A percentile compares a stretch with the other conserved stretches of the same genome.
phyloP scores from a whole-genome alignment of 35 echinoderm and acorn worm genomes.

The Lytechinus variegatus region DNA sequence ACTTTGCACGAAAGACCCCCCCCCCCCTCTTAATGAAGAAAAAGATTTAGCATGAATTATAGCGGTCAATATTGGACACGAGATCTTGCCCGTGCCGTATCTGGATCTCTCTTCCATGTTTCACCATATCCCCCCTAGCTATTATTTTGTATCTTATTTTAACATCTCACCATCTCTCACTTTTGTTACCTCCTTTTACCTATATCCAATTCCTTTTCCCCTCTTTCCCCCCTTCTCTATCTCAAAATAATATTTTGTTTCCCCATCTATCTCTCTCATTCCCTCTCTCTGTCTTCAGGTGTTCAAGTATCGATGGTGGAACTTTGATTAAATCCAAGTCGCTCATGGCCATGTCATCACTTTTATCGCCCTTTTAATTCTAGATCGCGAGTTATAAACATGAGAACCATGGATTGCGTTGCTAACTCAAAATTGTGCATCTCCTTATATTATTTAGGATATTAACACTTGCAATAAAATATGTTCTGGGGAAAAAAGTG shows the following conservation, averaged over 20 bases:
- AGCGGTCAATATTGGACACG: too few species aligned
- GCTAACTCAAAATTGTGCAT: background rate
- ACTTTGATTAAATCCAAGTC: background rate
- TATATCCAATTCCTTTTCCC: background rate
- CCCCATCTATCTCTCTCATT: background rate
- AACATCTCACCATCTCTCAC: background rate
- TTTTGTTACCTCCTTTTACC: background rate
- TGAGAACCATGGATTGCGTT: background rate
- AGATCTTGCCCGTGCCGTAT: too few species aligned
- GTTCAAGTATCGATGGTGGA: background rate
- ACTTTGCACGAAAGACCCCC: too few species aligned
- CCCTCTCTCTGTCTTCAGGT: background rate
- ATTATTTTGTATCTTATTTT: too few species aligned
- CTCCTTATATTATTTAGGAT: background rate
- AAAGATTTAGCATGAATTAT: too few species aligned
- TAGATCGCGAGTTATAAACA: background rate
- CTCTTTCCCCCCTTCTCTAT: background rate
- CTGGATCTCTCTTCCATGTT: too few species aligned
- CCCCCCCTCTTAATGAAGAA: too few species aligned
- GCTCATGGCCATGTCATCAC: background rate
- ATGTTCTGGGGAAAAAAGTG: too few species aligned
- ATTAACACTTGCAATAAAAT: too few species aligned
- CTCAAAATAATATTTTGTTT: background rate
- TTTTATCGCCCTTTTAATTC: constrained; percentile 5
- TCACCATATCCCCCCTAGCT: too few species aligned